Evolutionary conservation across 2,888 invertebrate species (phyloP), one percentile per base, ranked within the genome.

Genomic region (Acrobasis repandana): DNA sequence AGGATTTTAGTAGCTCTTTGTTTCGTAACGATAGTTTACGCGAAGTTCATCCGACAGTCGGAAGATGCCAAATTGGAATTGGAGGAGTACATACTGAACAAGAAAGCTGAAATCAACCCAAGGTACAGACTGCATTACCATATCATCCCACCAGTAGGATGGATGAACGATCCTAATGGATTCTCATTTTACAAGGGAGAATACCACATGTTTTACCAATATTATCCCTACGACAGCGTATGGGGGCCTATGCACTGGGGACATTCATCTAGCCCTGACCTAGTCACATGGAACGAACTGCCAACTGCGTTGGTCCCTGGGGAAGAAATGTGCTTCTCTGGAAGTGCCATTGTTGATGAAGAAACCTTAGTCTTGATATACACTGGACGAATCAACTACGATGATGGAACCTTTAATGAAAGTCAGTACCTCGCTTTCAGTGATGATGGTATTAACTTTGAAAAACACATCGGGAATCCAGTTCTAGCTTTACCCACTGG

Each of bases 91-190:
- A 88, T 91, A 48, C 69, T 75, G 52, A 70, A 73, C 8, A 86
- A 85, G 65, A 83, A 75, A 60, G 54, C 66, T 6, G 79, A 85
- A 9, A 82, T 92, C 9, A 86, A 88, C 58, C 82, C 76, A 1
- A 77, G 89, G 20, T 92, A 82, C 65, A 76, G 88, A 63, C 76
- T 82, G 2, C 82, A 82, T 2, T 92, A 90, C 64, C 92, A 92
- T 66, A 78, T 90, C 4, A 74, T 81, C 0, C 85, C 87, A 0
- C 92, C 90, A 0, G 88, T 90, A 0, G 93, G 93, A 11, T 94
- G 93, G 93, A 89, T 93, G 75, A 94, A 93, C 67, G 93, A 94
- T 62, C 93, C 94, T 0, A 93, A 94, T 64, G 93, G 94, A 9
- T 90, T 94, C 71, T 87, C 91, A 0, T 92, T 78, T 68, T 90